Base-by-base conservation (phyloP, 2,888 invertebrate species). In the Isotomurus palustris region DNA sequence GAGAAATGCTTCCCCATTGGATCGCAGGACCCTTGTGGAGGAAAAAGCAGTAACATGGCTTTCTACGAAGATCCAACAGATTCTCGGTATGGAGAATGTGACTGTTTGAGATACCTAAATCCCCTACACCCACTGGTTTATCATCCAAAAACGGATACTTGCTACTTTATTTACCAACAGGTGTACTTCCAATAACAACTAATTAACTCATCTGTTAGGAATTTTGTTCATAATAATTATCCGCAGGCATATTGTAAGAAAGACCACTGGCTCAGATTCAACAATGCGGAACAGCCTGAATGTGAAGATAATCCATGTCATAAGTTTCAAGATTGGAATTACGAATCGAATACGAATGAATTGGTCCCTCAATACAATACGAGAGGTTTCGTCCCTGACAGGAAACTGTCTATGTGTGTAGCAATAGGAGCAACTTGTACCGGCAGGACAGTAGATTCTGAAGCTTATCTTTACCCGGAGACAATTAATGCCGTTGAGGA, bases 131-230 rank as follows among this genome's bases (percentile, higher is more conserved):
- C 61, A 3, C 36, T 61, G 22, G 55, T 55, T 2, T 61, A 54
- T n/a, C 57, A 61, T 32, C 17, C 1, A 19, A 45, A 29, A 52
- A 58, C 48, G n/a, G 48, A 47, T n/a, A 58, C 40, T 6, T 61
- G 61, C 24, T 61, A 61, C 27, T 61, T 61, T 27, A 21, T 52
- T n/a, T 61, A 54, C 19, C 61, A 61, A 48, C 58, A 58, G 48
- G 61, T 61, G 25, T 43, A 24, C 5, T 32, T 32, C 14, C 21
- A 36, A 19, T 29, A 36, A 17, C 19, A 19, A 35, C 6, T 8
- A 24, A 24, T 44, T 14, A 50, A 6, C 25, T 40, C 22, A 21
- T 49, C 8, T 41, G 29, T 3, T 29, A 32, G 21, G 35, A 6
- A 12, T 24, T 53, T 29, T n/a, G 6, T 14, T 17, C 17, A 24